Base-by-base conservation (phyloP, 2,888 invertebrate species). In the Caenorhabditis sp. region DNA sequence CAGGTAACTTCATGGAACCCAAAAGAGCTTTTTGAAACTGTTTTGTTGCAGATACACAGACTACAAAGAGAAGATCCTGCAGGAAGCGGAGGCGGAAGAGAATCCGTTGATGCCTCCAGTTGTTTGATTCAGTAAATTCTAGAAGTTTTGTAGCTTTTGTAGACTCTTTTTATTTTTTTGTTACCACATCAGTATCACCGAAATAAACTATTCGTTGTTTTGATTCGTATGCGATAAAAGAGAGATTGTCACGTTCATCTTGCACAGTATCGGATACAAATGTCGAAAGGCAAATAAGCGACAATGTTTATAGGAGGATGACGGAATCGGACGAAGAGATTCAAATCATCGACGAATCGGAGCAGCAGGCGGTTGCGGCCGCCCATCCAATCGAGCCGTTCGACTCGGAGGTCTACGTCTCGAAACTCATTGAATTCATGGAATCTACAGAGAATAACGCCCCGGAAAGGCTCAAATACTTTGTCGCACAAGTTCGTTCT, bases 41-140 rank as follows among this genome's bases (percentile, higher is more conserved):
- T 37, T 37, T n/a, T n/a, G n/a, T n/a, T n/a, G 27, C 70, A 82
- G 84, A 46, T 88, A 89, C 74, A 80, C 81, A 68, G 89, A 89
- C 68, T 83, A 79, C 66, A 88, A 88, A 71, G 80, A 86, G 48
- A 79, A 48, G 37, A 76, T 89, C 24, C 63, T 88, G 55, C 80
- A 81, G 11, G 89, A 89, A 70, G 82, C 80, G n/a, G 80, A 81
- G 30, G 76, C 73, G 1, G 85, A 89, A 61, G 88, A 89, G 37
- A 58, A 88, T 70, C 80, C 83, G 2, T 37, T 76, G 8, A 75
- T 77, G 61, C 75, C 88, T 6, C 88, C 88, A n/a, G 80, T 84
- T 75, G 84, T 88, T 53, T 88, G 80, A 78, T 46, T 62, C 37
- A 26, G 20, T n/a, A 26, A 52, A 39, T 27, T 32, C 32, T 61